Base-by-base conservation (phyloP, 2,888 invertebrate species). In the Cactoblastis cactorum region DNA sequence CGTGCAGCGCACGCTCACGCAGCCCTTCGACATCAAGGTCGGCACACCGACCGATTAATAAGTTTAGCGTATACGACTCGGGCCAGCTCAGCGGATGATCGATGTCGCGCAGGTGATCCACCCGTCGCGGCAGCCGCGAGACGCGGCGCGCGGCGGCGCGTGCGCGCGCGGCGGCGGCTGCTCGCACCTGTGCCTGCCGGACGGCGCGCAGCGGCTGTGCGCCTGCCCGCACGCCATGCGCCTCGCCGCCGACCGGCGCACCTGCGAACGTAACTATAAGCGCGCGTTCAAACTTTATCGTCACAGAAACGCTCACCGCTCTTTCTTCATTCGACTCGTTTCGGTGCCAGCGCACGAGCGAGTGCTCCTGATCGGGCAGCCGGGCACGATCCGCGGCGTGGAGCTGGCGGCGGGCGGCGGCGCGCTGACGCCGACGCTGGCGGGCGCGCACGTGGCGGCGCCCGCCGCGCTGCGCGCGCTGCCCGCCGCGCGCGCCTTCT, bases 181-280 rank as follows among this genome's bases (percentile, higher is more conserved):
- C 75, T 95, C 96, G 35, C 96, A 96, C 88, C 90, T 96, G 47
- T 96, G 96, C 75, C 87, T 97, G 52, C 74, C 96, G 46, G 94
- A 93, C 71, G 87, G 94, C 58, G 79, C 82, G 18, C 91, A 90
- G 6, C 93, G 91, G 64, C 91, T 90, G 58, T 97, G 97, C 82
- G 95, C 95, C 57, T 97, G 96, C 74, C 96, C 96, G 15, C 96
- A 97, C 84, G 92, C 97, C 48, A 96, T 96, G 95, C 92, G 94
- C 37, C 86, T 97, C 22, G 91, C 91, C 51, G 58, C 74, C 0
- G 94, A 96, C 75, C 86, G 91, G 51, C 84, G 81, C 62, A 67
- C 71, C 22, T 74, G 78, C 64, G 68, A 73, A 52, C 64, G 76
- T 74, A 55, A 39, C 14, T 3, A n/a, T 33, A 11, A 33, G 17